Percentiles rank a stretch among this genome's conserved stretches.
These are phyloP conservation scores for Chromobotia macracanthus DNA, from an alignment of 2,797 vertebrate species.

Conservation along the genomic window DNA sequence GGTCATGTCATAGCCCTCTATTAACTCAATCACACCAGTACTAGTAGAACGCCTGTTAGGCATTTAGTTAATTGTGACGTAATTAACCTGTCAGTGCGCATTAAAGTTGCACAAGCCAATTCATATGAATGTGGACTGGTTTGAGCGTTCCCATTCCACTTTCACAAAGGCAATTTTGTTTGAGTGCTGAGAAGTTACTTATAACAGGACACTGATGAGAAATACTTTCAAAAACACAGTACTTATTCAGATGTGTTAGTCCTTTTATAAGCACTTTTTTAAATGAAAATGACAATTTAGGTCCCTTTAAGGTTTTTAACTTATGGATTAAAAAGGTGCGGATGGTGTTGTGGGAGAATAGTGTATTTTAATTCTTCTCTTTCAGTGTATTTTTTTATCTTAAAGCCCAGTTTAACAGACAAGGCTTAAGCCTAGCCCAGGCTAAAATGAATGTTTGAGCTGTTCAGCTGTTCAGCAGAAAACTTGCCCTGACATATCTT, in stretches of 20 bases:
- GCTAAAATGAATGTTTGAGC: no score
- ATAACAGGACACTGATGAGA: background rate
- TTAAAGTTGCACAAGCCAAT: constrained; percentile 89
- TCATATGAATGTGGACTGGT: constrained; percentile 47
- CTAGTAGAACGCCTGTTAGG: constrained; percentile 92
- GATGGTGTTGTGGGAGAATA: background rate
- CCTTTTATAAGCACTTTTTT: background rate
- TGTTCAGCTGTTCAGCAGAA: no score
- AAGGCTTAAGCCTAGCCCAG: no score
- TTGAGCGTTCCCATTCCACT: constrained; percentile 24
- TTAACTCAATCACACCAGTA: constrained; percentile 92
- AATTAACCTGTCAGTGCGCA: constrained; percentile 98
- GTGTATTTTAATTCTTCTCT: background rate
- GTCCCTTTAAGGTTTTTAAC: background rate
- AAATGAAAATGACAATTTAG: constrained; percentile 1
- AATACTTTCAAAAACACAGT: background rate
- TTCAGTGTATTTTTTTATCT: background rate
- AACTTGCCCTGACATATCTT: no score
- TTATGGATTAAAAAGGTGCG: background rate
- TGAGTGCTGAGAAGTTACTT: constrained; percentile 22
- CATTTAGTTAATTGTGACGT: constrained; percentile 98
- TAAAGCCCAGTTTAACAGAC: no score
- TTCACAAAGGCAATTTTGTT: constrained; percentile 42
- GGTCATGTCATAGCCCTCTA: constrained; percentile 91
- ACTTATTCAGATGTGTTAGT: background rate